Percentiles rank a stretch among this genome's conserved stretches.
These are phyloP conservation scores for Zhengitettix transpicula DNA, from an alignment of 2,888 invertebrate species.

Conservation along the genomic window DNA sequence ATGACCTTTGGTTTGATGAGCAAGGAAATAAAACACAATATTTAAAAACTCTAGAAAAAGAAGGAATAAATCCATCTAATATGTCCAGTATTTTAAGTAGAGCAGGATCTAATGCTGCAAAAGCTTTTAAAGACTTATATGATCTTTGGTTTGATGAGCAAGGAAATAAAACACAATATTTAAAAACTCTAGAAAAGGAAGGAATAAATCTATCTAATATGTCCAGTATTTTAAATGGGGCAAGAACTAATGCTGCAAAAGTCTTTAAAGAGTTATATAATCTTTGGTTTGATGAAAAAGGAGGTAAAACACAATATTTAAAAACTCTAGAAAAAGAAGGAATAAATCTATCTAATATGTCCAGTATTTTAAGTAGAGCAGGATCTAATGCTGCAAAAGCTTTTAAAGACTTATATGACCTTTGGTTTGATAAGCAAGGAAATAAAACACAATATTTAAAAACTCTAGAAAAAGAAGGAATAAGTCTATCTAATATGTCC, in stretches of 20 bases:
- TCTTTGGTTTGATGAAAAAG: too few relatives aligned
- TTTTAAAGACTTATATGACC: neutral
- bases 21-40: too few relatives aligned
- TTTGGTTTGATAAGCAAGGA: neutral
- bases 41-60: too few relatives aligned
- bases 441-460: neutral
- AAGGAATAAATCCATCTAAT: conserved; percentile 1
- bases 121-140: conserved; percentile 19
- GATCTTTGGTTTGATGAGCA: conserved; percentile 17
- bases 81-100: conserved; percentile 18
- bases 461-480: neutral
- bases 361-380: neutral
- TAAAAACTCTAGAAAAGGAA: neutral
- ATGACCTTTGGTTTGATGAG: too few relatives aligned
- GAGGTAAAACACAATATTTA: neutral
- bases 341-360: neutral
- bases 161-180: conserved; percentile 12
- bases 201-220: conserved; percentile 13
- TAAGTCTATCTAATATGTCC: neutral
- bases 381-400: neutral
- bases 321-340: neutral
- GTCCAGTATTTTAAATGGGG: conserved; percentile 15
- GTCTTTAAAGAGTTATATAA: neutral
- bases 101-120: conserved; percentile 16
- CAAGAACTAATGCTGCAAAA: conserved; percentile 14